phyloP scores from a whole-genome alignment of 2,888 invertebrate genomes.

The Amiota minor region DNA sequence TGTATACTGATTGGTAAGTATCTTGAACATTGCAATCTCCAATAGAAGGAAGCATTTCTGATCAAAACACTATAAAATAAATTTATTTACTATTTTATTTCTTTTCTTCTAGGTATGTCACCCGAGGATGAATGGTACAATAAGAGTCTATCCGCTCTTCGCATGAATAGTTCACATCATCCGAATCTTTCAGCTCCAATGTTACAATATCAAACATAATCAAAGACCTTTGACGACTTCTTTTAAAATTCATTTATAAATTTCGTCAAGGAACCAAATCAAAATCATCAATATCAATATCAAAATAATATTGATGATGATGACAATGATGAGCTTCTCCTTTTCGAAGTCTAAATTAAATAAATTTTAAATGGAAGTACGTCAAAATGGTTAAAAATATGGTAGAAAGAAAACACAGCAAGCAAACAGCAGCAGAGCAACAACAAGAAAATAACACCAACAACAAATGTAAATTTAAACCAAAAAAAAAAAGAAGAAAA shows the following conservation, averaged over 20 bases:
- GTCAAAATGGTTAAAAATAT: conserved; percentile 50
- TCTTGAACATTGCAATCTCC: no score
- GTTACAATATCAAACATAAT: conserved; percentile 98
- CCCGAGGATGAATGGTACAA: conserved; percentile 99
- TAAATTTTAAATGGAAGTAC: conserved; percentile 53
- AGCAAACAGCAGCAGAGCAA: no score
- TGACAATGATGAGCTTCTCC: no score
- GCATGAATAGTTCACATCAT: conserved; percentile 97
- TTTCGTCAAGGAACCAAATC: not conserved
- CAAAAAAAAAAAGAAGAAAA: no score
- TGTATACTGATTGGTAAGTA: no score
- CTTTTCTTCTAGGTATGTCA: conserved; percentile 83
- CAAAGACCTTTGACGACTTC: conserved; percentile 75
- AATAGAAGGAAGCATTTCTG: not conserved
- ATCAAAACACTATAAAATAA: not conserved
- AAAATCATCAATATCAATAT: not conserved
- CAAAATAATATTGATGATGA: not conserved
- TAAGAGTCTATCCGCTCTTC: conserved; percentile 95
- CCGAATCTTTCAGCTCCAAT: conserved; percentile 96
- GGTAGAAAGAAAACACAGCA: no score
- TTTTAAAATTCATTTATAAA: conserved; percentile 67
- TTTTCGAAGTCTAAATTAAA: not conserved
- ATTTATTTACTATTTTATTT: not conserved
- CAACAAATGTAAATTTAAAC: no score
- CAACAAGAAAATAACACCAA: no score